Evolutionary conservation across 2,113 vertebrate genomes (phyloP).

Genomic region (Macrotis lagotis): DNA sequence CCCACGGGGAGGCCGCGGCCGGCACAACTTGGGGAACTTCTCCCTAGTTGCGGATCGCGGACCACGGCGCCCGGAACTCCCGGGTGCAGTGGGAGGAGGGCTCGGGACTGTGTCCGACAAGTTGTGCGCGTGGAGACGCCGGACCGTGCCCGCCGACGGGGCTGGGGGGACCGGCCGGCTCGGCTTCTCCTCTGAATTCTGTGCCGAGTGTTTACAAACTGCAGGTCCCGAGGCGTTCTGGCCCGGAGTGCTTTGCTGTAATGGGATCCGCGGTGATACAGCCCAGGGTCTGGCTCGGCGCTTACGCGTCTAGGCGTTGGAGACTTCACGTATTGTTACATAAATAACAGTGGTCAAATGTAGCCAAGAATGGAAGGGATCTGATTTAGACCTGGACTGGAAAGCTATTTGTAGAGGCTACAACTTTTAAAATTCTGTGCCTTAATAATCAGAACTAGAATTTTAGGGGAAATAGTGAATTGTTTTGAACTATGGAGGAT

Average conservation of each 20-base stretch:
- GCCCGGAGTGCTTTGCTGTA: too few relatives aligned
- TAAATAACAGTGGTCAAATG: neutral
- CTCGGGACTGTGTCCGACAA: too few relatives aligned
- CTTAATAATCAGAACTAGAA: neutral
- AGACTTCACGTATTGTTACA: neutral
- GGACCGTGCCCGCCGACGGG: too few relatives aligned
- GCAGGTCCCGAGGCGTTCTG: too few relatives aligned
- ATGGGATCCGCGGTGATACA: too few relatives aligned
- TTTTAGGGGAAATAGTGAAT: neutral
- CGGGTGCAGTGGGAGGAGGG: slow-evolving; percentile 8
- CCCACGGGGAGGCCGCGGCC: too few relatives aligned
- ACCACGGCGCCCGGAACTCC: slow-evolving; percentile 42
- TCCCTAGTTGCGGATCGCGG: neutral
- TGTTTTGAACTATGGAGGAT: neutral
- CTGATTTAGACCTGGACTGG: neutral
- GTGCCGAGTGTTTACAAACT: too few relatives aligned
- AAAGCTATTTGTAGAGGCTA: neutral
- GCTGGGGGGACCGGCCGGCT: too few relatives aligned
- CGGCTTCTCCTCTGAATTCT: too few relatives aligned
- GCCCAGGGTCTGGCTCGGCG: too few relatives aligned
- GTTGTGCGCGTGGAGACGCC: too few relatives aligned
- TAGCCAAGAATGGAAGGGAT: neutral
- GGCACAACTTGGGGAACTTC: slow-evolving; percentile 24
- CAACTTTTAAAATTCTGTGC: neutral
- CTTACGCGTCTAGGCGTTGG: neutral